A percentile compares a stretch with the other conserved stretches of the same genome.
phyloP scores from a whole-genome alignment of 2,797 vertebrate genomes.

The Ctenosaura bakeri region DNA sequence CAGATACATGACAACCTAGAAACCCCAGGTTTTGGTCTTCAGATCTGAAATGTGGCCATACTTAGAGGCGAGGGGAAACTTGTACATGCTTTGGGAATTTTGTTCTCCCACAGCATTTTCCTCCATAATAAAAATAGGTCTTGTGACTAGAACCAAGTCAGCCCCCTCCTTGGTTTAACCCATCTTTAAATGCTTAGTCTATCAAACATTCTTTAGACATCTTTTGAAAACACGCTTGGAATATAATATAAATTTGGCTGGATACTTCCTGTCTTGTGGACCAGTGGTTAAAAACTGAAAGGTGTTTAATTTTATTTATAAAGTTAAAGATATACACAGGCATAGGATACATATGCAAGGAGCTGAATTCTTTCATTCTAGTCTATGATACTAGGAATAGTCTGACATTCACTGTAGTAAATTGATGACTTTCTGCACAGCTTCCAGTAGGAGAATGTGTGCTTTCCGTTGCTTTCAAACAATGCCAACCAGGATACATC shows the following conservation, averaged over 20 bases:
- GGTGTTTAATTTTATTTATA: constrained; percentile 41
- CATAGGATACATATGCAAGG: constrained; percentile 51
- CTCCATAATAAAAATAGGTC: not conserved
- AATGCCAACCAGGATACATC: not conserved
- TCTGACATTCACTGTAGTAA: constrained; percentile 58
- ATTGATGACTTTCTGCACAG: constrained; percentile 67
- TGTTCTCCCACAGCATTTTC: not conserved
- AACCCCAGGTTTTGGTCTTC: not conserved
- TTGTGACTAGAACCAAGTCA: not conserved
- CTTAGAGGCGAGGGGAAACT: not conserved
- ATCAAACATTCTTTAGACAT: not conserved
- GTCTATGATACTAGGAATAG: constrained; percentile 67
- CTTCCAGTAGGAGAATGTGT: constrained; percentile 63
- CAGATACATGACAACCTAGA: not conserved
- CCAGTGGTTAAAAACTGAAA: constrained; percentile 59
- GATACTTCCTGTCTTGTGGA: constrained; percentile 59
- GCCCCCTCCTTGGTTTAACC: not conserved
- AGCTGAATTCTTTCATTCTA: constrained; percentile 70
- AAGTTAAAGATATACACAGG: not conserved
- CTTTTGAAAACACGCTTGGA: constrained; percentile 36
- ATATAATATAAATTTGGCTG: constrained; percentile 64
- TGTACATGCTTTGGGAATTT: not conserved
- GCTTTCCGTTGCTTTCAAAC: constrained; percentile 26
- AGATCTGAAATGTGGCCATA: not conserved
- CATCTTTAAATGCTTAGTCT: not conserved